Evolutionary conservation across 2,113 vertebrate genomes (phyloP), one percentile per base, ranked within the genome.

Genomic region (Alethe castanea): DNA sequence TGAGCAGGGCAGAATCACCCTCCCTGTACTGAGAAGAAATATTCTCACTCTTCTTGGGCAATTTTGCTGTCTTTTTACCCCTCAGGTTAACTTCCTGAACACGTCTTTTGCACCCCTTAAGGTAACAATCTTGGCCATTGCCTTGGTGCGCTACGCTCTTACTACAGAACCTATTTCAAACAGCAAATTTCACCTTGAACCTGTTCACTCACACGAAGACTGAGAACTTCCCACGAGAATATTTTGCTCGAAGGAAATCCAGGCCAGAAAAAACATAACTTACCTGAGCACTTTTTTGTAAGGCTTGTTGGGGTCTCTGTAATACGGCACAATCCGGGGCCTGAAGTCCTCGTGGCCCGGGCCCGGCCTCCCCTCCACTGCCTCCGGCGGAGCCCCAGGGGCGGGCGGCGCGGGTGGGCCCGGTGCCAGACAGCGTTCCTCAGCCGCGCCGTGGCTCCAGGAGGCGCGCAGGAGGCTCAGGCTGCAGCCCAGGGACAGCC

Each of bases 261-360:
- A 2, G 2, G 11, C 18, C 26, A 26, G 19, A 28, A 38, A 40
- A 45, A 29, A 2, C 3, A 12, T 10, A 8, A 40, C 94, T 98
- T 91, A 99, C 99, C 99, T 98, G 88, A 99, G 98, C 69, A 99
- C 99, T 93, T 99, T 99, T 96, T 99, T 99, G 96, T 99, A 98
- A 13, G 98, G 98, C 95, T 99, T 99, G 96, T 98, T 99, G 14
- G 99, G 99, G 70, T 99, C 99, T 70, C 98, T 98, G 95, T 98
- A 98, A 93, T 99, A 99, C 3, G 99, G 99, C 3, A 99, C 98
- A 47, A 99, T 99, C n/a, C 98, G 97, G 5, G 99, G 99, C 88
- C 97, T 97, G 97, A 98, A 98, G 61, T 98, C 98, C 62, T 98
- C 98, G 6, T 95, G 93, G 11, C 81, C 94, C 9, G 64, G 95